Conservation (phyloP, 1,140 invertebrate species). For the Eriocheir sinensis region DNA sequence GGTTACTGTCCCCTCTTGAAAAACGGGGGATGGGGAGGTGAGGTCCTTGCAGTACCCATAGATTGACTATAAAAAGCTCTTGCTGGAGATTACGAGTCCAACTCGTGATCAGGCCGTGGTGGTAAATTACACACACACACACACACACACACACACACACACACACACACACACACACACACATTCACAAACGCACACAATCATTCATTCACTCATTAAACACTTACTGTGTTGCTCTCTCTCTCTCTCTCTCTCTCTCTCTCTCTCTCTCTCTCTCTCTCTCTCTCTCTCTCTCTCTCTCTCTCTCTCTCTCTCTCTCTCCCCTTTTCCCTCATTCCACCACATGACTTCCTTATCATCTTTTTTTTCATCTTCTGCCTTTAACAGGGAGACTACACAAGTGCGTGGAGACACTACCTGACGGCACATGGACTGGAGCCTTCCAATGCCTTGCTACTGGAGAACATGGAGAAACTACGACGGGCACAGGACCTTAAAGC, state of each 20-base stretch:
- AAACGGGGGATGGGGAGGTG: too few species aligned
- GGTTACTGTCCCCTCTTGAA: too few species aligned
- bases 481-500: conserved; percentile 61
- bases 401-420: conserved; percentile 80
- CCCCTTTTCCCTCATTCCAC: background rate
- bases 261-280: conserved; percentile 18
- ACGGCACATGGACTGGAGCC: conserved; percentile 79
- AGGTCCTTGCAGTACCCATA: too few species aligned
- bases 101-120: too few species aligned
- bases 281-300: conserved; percentile 29
- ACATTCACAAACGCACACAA: background rate
- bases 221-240: background rate
- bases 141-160: background rate
- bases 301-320: conserved; percentile 18
- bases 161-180: background rate
- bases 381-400: conserved; percentile 79
- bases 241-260: background rate
- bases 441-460: conserved; percentile 79
- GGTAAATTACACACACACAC: background rate
- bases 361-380: background rate
- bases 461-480: conserved; percentile 80
- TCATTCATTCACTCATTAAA: background rate
- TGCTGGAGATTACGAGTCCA: too few species aligned
- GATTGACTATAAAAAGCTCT: too few species aligned
- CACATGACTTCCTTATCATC: background rate